Evolutionary conservation across 2,797 vertebrate genomes (phyloP).

Genomic region (Delichon dasypus): DNA sequence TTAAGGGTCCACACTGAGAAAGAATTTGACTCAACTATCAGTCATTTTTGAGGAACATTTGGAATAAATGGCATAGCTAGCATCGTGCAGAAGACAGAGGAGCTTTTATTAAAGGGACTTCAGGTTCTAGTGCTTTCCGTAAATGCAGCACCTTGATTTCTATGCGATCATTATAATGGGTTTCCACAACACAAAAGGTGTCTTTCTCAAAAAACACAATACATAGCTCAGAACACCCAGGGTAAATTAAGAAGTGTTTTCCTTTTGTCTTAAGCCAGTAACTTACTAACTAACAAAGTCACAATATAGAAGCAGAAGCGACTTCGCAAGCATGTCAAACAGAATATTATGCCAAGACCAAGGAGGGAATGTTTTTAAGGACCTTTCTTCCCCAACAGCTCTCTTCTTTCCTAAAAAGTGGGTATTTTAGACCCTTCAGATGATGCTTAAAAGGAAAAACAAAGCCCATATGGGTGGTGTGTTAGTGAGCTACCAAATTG

Average conservation of each 20-base stretch:
- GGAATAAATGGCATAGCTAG: not conserved
- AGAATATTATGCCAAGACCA: not conserved
- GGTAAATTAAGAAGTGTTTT: not conserved
- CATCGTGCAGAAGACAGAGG: not conserved
- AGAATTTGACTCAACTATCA: constrained; percentile 39
- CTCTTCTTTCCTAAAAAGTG: not conserved
- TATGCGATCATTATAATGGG: not conserved
- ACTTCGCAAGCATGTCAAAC: not conserved
- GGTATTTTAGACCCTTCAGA: not conserved
- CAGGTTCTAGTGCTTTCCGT: not conserved
- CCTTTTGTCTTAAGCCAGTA: not conserved
- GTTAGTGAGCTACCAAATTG: not conserved
- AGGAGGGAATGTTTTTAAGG: not conserved
- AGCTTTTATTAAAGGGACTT: not conserved
- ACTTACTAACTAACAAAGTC: not conserved
- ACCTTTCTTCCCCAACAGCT: not conserved
- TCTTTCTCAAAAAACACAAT: not conserved
- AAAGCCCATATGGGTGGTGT: not conserved
- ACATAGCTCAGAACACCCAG: not conserved
- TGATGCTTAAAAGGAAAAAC: constrained; percentile 12
- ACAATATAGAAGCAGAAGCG: not conserved
- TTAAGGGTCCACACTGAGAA: constrained; percentile 32
- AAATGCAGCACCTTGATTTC: not conserved
- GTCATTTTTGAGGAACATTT: constrained; percentile 29
- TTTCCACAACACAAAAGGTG: not conserved